A percentile compares a stretch with the other conserved stretches of the same genome.
Conservation (phyloP, 2,888 invertebrate genomes). For the Dasysyrphus albostriatus region DNA sequence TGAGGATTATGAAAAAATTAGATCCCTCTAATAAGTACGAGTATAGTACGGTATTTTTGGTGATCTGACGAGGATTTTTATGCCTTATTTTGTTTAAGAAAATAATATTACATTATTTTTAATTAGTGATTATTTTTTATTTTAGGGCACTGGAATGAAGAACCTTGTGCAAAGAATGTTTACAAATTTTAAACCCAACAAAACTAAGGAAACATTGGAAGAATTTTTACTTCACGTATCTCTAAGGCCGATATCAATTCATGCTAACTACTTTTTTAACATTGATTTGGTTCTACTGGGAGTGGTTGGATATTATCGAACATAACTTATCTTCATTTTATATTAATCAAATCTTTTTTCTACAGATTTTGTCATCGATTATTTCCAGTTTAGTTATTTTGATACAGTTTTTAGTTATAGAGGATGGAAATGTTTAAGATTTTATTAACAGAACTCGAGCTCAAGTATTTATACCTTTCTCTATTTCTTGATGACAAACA, state of each 20-base stretch:
- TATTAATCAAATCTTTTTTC: not conserved
- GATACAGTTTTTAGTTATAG: slow-evolving; percentile 34
- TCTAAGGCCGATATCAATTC: slow-evolving; percentile 16
- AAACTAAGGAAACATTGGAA: not conserved
- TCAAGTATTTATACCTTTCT: too few relatives aligned
- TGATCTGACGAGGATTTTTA: too few relatives aligned
- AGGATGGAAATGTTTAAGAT: slow-evolving; percentile 8
- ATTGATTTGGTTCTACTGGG: slow-evolving; percentile 28
- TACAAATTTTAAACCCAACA: not conserved
- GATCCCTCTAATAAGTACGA: too few relatives aligned
- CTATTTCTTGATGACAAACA: too few relatives aligned
- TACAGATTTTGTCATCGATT: slow-evolving; percentile 21
- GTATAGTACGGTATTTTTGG: too few relatives aligned
- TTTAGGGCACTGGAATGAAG: slow-evolving; percentile 23
- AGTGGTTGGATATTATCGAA: not conserved
- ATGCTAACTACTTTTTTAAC: slow-evolving; percentile 26
- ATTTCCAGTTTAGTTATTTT: slow-evolving; percentile 34
- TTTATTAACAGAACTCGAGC: not conserved
- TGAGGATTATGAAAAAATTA: too few relatives aligned
- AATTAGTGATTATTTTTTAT: not conserved
- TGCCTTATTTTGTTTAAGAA: too few relatives aligned
- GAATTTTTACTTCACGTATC: slow-evolving; percentile 17
- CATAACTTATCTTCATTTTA: not conserved
- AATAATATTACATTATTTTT: too few relatives aligned
- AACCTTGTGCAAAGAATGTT: slow-evolving; percentile 24